Base-by-base conservation (phyloP, 2,888 invertebrate genomes). In the Limnephilus lunatus region DNA sequence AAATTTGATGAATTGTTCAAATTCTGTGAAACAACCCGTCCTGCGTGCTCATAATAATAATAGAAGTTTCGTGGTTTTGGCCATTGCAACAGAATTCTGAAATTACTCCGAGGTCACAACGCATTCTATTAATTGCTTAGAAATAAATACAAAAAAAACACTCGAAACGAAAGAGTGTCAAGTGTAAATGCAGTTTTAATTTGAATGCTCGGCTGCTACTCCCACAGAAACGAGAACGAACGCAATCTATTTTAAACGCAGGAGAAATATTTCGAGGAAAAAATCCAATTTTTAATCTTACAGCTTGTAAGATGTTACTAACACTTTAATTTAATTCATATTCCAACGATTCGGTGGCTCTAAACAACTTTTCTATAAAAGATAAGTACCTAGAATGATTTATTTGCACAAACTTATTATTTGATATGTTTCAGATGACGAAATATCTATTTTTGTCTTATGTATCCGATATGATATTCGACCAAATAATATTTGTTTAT, bases 151-250 rank as follows among this genome's bases (percentile, higher is more conserved):
- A 85, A 81, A 81, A 85, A 44, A 44, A 44, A 14, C 30, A n/a
- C 68, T 68, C 25, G 25, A n/a, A 15, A 30, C 14, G 86, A 86
- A 86, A 86, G 48, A 48, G 86, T 86, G 86, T 86, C 86, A 86
- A 86, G 86, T n/a, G 39, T 86, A 44, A 68, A 86, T 86, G 86
- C 86, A 86, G 86, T 86, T 86, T 86, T 86, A 48, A 48, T 86
- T 48, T 25, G 7, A 86, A 44, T 44, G n/a, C 4, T 86, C 25
- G 14, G 44, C n/a, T 14, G 86, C 86, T 44, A 86, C 86, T 48
- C 86, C 86, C 86, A 48, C 86, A 39, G 86, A 86, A 86, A 48
- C 48, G 48, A n/a, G 86, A 85, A 44, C 25, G 86, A 14, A 30
- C 35, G 15, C 44, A 30, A 86, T 86, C 44, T 44, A n/a, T n/a